phyloP scores from a whole-genome alignment of 2,113 vertebrate genomes.

The Opisthocomus hoazin region DNA sequence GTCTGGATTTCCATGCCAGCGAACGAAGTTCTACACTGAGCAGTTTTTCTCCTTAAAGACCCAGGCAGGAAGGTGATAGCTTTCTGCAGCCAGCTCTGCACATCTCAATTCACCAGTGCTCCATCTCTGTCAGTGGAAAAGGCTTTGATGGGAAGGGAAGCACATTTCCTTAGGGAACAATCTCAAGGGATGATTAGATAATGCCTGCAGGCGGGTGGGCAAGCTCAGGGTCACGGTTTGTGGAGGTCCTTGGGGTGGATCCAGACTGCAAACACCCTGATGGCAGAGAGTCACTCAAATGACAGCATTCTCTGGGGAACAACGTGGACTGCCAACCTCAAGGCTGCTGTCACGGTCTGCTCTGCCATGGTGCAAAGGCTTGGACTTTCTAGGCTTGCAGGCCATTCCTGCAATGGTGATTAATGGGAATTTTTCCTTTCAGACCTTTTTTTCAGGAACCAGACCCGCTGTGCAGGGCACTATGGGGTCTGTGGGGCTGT shows the following conservation, averaged over 20 bases:
- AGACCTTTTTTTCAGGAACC: neutral
- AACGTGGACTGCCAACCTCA: neutral
- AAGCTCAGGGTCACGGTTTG: neutral
- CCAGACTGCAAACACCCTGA: neutral
- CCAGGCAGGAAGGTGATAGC: neutral
- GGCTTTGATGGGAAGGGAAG: neutral
- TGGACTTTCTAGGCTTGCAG: neutral
- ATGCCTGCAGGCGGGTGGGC: accelerated
- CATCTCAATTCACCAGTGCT: neutral
- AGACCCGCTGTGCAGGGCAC: neutral
- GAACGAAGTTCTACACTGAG: neutral
- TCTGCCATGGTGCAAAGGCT: neutral
- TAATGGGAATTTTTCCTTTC: neutral
- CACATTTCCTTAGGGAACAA: neutral
- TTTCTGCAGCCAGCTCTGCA: neutral
- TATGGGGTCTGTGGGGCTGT: neutral
- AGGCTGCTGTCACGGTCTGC: neutral
- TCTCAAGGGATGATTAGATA: neutral
- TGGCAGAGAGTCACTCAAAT: neutral
- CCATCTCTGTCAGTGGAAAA: neutral
- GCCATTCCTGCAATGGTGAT: neutral
- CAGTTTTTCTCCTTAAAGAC: neutral
- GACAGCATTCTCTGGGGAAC: neutral
- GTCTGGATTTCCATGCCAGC: neutral
- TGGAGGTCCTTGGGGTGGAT: neutral